These are phyloP conservation scores for Drosophila flavopinicola DNA, from an alignment of 2,888 invertebrate species.

Conservation along the genomic window DNA sequence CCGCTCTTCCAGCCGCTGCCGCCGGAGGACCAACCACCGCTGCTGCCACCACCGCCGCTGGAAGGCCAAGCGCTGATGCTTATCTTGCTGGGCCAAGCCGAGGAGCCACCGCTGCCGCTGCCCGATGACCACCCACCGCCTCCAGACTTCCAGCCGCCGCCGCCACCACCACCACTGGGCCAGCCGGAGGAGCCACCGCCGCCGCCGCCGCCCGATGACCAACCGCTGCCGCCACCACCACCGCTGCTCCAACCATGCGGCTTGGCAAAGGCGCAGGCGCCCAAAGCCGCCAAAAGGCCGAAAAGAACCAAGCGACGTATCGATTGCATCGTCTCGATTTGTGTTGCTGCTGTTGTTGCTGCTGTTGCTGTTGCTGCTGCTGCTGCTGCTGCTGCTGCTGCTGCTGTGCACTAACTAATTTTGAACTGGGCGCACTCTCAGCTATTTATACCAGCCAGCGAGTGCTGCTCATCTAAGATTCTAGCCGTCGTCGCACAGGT, in stretches of 20 bases:
- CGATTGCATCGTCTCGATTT: conserved; percentile 67
- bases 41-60: conserved; percentile 45
- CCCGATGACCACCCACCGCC: conserved; percentile 52
- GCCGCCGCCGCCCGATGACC: conserved; percentile 55
- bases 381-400: conserved; percentile 30
- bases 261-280: conserved; percentile 51
- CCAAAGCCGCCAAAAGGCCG: conserved; percentile 49
- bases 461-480: conserved; percentile 62
- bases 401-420: conserved; percentile 74
- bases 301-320: conserved; percentile 42
- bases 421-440: conserved; percentile 63
- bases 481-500: conserved; percentile 39
- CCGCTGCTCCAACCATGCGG: conserved; percentile 67
- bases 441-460: conserved; percentile 66
- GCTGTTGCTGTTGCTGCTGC: conserved; percentile 7
- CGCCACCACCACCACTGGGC: conserved; percentile 45
- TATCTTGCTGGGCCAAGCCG: conserved; percentile 42
- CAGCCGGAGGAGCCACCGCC: conserved; percentile 51
- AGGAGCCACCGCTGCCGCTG: conserved; percentile 58
- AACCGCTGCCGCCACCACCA: conserved; percentile 53
- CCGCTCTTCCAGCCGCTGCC: conserved; percentile 49
- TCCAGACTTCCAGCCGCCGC: conserved; percentile 42
- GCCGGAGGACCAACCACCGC: conserved; percentile 37
- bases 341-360: conserved; percentile 16
- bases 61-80: conserved; percentile 46